These are phyloP conservation scores for Poecilia wingei DNA, from an alignment of 2,797 vertebrate species.

Conservation along the genomic window DNA sequence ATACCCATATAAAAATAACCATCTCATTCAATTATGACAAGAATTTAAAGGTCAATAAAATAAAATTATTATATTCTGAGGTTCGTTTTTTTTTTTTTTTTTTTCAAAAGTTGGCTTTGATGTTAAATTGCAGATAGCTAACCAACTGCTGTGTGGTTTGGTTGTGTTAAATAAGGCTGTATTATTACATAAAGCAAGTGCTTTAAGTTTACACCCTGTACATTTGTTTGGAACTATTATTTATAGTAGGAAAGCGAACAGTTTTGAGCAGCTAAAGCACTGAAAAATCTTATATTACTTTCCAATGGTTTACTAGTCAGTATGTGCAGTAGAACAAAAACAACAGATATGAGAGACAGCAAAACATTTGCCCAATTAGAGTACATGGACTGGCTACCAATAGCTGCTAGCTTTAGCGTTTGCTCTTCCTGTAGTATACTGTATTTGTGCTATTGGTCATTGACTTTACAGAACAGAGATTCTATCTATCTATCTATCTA, in stretches of 20 bases:
- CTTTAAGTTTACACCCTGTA: not conserved
- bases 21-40: not conserved
- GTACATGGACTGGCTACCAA: not conserved
- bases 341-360: not conserved
- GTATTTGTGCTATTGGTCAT: not conserved
- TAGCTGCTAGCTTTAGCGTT: not conserved
- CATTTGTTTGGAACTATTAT: not conserved
- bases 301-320: not conserved
- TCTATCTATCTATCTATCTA: not conserved
- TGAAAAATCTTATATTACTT: not conserved
- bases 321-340: not conserved
- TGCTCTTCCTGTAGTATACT: not conserved
- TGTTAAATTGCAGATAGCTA: not conserved
- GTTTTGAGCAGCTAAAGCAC: not conserved
- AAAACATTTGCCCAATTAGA: not conserved
- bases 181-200: not conserved
- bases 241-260: not conserved
- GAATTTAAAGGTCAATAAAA: not conserved
- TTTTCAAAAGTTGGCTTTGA: not conserved
- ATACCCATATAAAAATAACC: not conserved
- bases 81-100: not conserved
- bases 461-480: not conserved
- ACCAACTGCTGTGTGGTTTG: not conserved
- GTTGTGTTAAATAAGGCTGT: not conserved
- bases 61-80: not conserved